Base-by-base conservation (phyloP, 2,888 invertebrate genomes). In the Clepsis dumicolana region DNA sequence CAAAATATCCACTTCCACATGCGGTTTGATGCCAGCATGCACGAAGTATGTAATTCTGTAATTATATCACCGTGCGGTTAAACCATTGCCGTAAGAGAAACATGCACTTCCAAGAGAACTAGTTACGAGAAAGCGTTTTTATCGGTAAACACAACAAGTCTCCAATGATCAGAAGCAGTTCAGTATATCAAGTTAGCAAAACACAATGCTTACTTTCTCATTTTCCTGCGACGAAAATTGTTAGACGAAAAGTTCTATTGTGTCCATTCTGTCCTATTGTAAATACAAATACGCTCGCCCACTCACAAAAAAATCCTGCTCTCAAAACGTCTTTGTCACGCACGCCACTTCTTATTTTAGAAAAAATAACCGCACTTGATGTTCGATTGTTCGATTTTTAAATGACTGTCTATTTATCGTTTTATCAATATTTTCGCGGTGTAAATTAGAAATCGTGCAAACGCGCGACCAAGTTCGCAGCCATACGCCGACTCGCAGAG, bases 391-490 rank as follows among this genome's bases (percentile, higher is more conserved):
- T 64, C 35, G 48, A 48, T 64, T 54, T 48, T 64, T 50, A 38
- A 71, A 73, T 71, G 0, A 16, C 50, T 14, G 35, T 65, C 72
- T 70, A 71, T 65, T 72, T 70, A 71, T 70, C 63, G 64, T 68
- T 73, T 65, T 76, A 65, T 71, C 61, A 68, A 73, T 73, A 72
- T 71, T 77, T 77, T 75, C 73, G 76, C 79, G 83, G 81, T 85
- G 78, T 73, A 81, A 85, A 78, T 86, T 82, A 70, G 76, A 85
- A 84, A 79, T 75, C 72, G 76, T 82, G 83, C 84, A 79, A 88
- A 85, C 93, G 93, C 90, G 90, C 91, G 91, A 84, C 87, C 93
- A 84, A 85, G 85, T 81, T 90, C 81, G 86, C 86, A 85, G 93
- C 91, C 86, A 85, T 87, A 77, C 85, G 86, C 82, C 86, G 88